Evolutionary conservation across 2,888 invertebrate species (phyloP).

Genomic region (Oligia strigilis): DNA sequence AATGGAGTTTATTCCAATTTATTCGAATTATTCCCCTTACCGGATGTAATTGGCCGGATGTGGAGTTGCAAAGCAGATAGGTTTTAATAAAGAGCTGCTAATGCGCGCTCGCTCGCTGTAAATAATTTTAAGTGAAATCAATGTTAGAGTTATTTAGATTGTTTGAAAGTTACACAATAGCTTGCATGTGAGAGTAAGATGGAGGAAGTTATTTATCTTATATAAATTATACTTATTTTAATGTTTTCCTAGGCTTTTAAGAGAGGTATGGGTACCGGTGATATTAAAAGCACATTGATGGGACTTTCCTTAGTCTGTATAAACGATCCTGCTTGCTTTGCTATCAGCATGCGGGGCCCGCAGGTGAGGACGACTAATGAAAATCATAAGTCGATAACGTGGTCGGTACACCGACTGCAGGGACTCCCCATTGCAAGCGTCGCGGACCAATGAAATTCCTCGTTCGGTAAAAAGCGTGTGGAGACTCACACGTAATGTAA

Average conservation of each 20-base stretch:
- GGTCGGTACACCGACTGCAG: too few species aligned
- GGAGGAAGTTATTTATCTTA: not conserved
- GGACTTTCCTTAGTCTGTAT: not conserved
- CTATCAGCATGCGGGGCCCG: not conserved
- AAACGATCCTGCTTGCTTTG: not conserved
- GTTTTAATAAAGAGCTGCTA: constrained; percentile 43
- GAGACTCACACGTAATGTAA: too few species aligned
- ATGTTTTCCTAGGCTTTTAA: not conserved
- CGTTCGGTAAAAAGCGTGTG: too few species aligned
- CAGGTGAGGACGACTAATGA: not conserved
- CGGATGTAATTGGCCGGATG: constrained; percentile 54
- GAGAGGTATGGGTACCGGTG: too few species aligned
- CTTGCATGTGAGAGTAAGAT: not conserved
- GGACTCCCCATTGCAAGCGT: too few species aligned
- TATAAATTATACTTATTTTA: not conserved
- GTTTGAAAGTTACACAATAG: constrained; percentile 17
- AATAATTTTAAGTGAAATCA: constrained; percentile 53
- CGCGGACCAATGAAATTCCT: too few species aligned
- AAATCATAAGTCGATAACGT: not conserved
- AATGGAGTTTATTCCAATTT: constrained; percentile 52
- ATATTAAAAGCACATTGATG: not conserved
- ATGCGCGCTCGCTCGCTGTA: constrained; percentile 33
- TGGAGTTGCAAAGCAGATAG: constrained; percentile 46
- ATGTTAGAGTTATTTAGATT: constrained; percentile 44
- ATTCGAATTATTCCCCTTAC: constrained; percentile 41